A percentile compares a stretch with the other conserved stretches of the same genome.
phyloP scores from a whole-genome alignment of 2,888 invertebrate genomes.

The Orthonevra nobilis region DNA sequence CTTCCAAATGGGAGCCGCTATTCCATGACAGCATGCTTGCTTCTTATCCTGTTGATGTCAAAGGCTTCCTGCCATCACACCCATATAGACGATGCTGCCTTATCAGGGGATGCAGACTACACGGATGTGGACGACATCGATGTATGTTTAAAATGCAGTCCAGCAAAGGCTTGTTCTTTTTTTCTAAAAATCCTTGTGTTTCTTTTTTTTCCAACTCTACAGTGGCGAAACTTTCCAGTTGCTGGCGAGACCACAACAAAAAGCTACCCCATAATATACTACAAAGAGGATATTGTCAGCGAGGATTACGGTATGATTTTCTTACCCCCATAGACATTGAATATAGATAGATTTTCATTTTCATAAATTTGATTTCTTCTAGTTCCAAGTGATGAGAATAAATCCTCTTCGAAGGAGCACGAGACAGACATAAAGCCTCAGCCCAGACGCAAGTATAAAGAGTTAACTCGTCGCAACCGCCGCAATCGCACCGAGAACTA shows the following conservation, averaged over 20 bases:
- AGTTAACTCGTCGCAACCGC: conserved; percentile 71
- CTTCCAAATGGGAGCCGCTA: conserved; percentile 72
- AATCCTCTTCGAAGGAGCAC: conserved; percentile 32
- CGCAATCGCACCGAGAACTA: conserved; percentile 58
- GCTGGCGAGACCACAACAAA: conserved; percentile 72
- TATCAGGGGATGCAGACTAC: conserved; percentile 51
- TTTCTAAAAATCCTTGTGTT: conserved; percentile 20
- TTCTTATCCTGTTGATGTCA: conserved; percentile 59
- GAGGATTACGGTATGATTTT: conserved; percentile 78
- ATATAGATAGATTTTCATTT: conserved; percentile 10
- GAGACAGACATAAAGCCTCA: conserved; percentile 11
- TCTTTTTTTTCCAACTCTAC: not conserved
- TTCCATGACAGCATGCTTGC: conserved; percentile 72
- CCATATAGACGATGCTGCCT: conserved; percentile 10
- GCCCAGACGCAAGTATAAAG: conserved; percentile 71
- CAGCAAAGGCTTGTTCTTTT: not conserved
- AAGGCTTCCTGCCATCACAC: conserved; percentile 56
- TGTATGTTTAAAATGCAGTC: conserved; percentile 71
- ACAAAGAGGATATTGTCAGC: conserved; percentile 78
- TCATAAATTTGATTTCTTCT: conserved; percentile 6
- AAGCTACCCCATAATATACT: conserved; percentile 77
- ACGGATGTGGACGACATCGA: conserved; percentile 76
- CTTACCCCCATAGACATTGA: conserved; percentile 16
- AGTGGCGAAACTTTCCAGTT: conserved; percentile 75
- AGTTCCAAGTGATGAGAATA: conserved; percentile 73